These are phyloP conservation scores for Archaeoteleia sp. DNA, from an alignment of 2,888 invertebrate genomes.

Conservation along the genomic window DNA sequence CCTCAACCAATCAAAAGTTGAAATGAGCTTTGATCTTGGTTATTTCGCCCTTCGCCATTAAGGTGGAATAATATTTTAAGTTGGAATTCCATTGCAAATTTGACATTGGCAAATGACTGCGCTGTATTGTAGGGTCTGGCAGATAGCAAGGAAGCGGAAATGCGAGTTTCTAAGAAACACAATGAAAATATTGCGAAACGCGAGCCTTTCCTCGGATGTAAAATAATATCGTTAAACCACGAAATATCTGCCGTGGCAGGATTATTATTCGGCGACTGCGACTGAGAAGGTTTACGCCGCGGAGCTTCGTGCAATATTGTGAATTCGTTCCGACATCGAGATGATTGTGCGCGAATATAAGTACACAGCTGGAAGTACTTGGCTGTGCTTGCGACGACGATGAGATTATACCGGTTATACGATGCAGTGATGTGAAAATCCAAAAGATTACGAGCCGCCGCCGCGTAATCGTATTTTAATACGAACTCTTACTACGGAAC, in stretches of 20 bases:
- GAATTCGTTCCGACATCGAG: conserved; percentile 24
- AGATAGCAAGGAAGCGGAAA: neutral
- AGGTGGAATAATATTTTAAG: conserved; percentile 13
- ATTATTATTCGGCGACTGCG: conserved; percentile 48
- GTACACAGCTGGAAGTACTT: conserved; percentile 19
- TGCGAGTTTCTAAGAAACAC: conserved; percentile 8
- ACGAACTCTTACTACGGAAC: conserved; percentile 8
- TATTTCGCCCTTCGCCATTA: conserved; percentile 12
- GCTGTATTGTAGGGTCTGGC: neutral
- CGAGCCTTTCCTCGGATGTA: conserved; percentile 18
- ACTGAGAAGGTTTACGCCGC: conserved; percentile 29
- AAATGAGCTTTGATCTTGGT: conserved; percentile 20
- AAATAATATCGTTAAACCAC: conserved; percentile 37
- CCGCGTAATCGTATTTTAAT: conserved; percentile 24
- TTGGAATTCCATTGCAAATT: conserved; percentile 7
- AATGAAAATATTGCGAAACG: conserved; percentile 15
- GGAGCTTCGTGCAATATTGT: conserved; percentile 13
- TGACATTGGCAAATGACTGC: conserved; percentile 18
- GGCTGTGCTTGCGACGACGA: conserved; percentile 16
- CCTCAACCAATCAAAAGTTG: conserved; percentile 26
- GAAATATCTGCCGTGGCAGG: conserved; percentile 29
- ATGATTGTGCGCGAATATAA: conserved; percentile 36
- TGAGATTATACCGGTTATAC: conserved; percentile 22
- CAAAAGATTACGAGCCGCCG: conserved; percentile 21
- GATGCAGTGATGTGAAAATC: conserved; percentile 25